Base-by-base conservation (phyloP, 2,113 vertebrate species). In the Corythornis madagascariensis region DNA sequence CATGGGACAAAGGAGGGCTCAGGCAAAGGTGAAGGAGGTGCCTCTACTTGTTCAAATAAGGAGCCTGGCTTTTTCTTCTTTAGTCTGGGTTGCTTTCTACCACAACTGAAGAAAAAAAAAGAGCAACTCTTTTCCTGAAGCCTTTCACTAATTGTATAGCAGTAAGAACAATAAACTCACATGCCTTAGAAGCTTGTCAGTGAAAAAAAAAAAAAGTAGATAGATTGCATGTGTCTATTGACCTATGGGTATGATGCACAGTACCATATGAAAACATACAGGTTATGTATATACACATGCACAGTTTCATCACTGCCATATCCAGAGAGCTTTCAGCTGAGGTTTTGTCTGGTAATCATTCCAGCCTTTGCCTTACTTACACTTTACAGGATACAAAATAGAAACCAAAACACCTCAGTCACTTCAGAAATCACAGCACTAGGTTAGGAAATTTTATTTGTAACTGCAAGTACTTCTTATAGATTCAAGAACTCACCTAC, bases 161-260 rank as follows among this genome's bases (percentile, higher is more conserved):
- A 89, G 53, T 21, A 63, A 83, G 59, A 86, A 8, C 1, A 2
- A 3, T 4, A 6, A 69, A 1, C 18, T 35, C 10, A 50, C 33
- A 9, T 17, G 1, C 6, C 26, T 42, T 59, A 3, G 14, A 83
- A 53, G 7, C 3, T 57, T 26, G 25, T 43, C 5, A 5, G 9
- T 60, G 5, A 35, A 47, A 50, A 50, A 50, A 81, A 81, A 4
- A 45, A 31, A 48, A 55, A 38, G 56, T 25, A 4, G 0, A 67
- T 4, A 64, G 28, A 28, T 2, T 2, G 3, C 9, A 11, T 4
- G 0, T 2, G 1, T 4, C 8, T 16, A 4, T 31, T 55, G 29
- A 56, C 31, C 18, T 20, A 18, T 19, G 9, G 29, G 3, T 15
- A 72, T 4, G 3, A 26, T 3, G 53, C 24, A 33, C 1, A 6